These are phyloP conservation scores for Salticus scenicus DNA, from an alignment of 2,888 invertebrate species.

Conservation along the genomic window DNA sequence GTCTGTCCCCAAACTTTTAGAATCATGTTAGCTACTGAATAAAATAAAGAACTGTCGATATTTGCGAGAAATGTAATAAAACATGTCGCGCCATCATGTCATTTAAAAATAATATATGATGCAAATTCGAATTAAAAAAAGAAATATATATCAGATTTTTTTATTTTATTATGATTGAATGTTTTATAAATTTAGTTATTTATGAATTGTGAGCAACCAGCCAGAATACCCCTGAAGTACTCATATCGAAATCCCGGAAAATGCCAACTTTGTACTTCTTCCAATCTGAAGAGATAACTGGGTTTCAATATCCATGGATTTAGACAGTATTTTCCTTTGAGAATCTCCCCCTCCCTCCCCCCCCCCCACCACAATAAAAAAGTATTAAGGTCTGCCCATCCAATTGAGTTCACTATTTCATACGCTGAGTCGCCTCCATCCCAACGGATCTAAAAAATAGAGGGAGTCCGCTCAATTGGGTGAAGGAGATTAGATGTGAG, in stretches of 20 bases:
- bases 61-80: too few relatives aligned
- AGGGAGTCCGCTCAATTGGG: conserved; percentile 35
- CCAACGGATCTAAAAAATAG: conserved; percentile 14
- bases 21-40: too few relatives aligned
- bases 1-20: too few relatives aligned
- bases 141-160: too few relatives aligned
- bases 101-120: too few relatives aligned
- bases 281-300: conserved; percentile 33
- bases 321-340: conserved; percentile 18
- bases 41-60: too few relatives aligned
- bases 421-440: conserved; percentile 18
- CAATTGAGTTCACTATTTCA: conserved; percentile 49
- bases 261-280: conserved; percentile 37
- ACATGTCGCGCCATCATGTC: too few relatives aligned
- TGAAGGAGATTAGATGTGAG: conserved; percentile 52
- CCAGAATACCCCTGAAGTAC: background rate
- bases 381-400: conserved; percentile 42
- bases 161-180: too few relatives aligned
- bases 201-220: background rate
- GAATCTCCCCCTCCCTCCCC: background rate
- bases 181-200: background rate
- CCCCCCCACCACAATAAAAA: conserved; percentile 38
- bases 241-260: conserved; percentile 34
- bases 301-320: conserved; percentile 31
- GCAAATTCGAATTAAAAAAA: too few relatives aligned